A percentile compares a stretch with the other conserved stretches of the same genome.
phyloP scores from a whole-genome alignment of 2,797 vertebrate species.

The Liasis olivaceus region DNA sequence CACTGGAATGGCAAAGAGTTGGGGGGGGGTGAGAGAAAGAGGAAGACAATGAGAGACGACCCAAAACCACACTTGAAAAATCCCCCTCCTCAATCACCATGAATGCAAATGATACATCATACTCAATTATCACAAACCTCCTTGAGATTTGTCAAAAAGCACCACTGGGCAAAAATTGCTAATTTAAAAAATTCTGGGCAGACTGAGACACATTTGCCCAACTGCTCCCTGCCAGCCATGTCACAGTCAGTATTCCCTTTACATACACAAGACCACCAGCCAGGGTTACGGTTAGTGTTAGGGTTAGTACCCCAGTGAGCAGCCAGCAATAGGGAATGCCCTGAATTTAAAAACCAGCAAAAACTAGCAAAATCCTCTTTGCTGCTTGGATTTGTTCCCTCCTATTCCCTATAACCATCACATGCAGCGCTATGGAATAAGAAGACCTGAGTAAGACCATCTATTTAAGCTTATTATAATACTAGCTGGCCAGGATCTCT shows the following conservation, averaged over 20 bases:
- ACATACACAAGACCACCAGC: not conserved
- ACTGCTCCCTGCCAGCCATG: not conserved
- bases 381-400: not conserved
- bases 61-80: not conserved
- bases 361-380: not conserved
- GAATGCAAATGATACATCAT: not conserved
- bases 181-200: not conserved
- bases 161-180: not conserved
- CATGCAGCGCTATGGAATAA: not conserved
- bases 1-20: constrained; percentile 53
- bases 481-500: not conserved
- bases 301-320: not conserved
- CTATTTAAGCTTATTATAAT: not conserved
- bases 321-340: not conserved
- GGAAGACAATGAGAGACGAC: not conserved
- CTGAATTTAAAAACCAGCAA: not conserved
- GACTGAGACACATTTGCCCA: not conserved
- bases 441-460: not conserved
- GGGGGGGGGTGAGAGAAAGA: not conserved
- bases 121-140: not conserved
- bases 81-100: not conserved
- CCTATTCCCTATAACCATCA: no score
- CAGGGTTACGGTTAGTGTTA: no score
- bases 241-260: not conserved
- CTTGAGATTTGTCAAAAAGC: not conserved